These are phyloP conservation scores for Ceratosolen solmsi DNA, from an alignment of 1,140 invertebrate genomes.

Conservation along the genomic window DNA sequence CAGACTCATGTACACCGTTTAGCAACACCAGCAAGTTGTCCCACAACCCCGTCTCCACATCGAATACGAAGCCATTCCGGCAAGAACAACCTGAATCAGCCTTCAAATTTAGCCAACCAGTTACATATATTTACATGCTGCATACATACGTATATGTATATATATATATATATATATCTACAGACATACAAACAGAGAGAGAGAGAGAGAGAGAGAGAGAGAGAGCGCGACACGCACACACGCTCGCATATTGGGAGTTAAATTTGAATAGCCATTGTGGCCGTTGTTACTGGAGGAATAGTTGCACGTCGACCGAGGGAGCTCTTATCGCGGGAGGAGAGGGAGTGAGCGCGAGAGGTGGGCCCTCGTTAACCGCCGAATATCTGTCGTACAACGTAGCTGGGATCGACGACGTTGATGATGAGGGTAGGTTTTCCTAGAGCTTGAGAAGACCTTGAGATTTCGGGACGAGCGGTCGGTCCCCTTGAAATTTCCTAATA, in stretches of 20 bases:
- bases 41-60: neutral
- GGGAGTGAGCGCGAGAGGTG: neutral
- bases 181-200: too few species aligned
- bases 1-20: neutral
- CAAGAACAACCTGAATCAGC: constrained; percentile 10
- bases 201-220: too few species aligned
- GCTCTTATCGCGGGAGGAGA: neutral
- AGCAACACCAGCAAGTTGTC: neutral
- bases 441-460: constrained; percentile 12
- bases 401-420: neutral
- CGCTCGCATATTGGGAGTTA: neutral
- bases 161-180: too few species aligned
- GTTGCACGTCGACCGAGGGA: too few species aligned
- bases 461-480: neutral
- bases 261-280: neutral
- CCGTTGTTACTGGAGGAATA: neutral
- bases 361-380: constrained; percentile 5
- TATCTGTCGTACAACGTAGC: neutral
- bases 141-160: neutral
- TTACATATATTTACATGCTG: neutral
- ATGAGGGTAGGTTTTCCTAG: constrained; percentile 27
- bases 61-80: neutral
- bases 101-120: neutral
- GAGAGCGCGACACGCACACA: too few species aligned
- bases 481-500: constrained; percentile 37